A percentile compares a stretch with the other conserved stretches of the same genome.
Conservation (phyloP, 2,888 invertebrate species). For the Drosophila testacea region DNA sequence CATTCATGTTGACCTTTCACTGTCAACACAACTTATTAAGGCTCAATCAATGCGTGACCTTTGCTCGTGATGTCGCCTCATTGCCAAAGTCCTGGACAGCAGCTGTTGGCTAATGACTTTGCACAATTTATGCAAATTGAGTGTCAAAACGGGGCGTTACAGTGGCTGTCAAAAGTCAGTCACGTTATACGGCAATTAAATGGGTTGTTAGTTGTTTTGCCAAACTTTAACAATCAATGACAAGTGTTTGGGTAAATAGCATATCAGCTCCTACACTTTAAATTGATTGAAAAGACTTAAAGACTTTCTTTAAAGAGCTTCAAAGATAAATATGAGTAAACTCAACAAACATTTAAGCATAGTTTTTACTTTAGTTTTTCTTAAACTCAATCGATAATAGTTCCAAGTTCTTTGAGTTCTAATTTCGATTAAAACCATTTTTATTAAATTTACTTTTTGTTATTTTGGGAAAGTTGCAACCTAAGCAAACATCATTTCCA, state of each 20-base stretch:
- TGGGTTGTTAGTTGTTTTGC: slow-evolving; percentile 2
- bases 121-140: slow-evolving; percentile 68
- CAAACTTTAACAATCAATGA: slow-evolving; percentile 1
- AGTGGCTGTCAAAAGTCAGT: slow-evolving; percentile 25
- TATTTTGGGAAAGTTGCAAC: slow-evolving; percentile 29
- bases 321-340: no score
- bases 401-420: background rate
- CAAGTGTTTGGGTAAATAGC: background rate
- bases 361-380: no score
- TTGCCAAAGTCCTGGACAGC: slow-evolving; percentile 30
- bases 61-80: slow-evolving; percentile 5
- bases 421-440: slow-evolving; percentile 1
- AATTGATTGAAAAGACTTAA: background rate
- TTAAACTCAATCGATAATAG: background rate
- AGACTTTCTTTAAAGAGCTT: no score
- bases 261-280: background rate
- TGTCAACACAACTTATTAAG: slow-evolving; percentile 59
- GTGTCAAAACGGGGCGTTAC: slow-evolving; percentile 44
- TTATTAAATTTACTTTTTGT: slow-evolving; percentile 16
- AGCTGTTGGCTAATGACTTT: slow-evolving; percentile 55
- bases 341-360: no score
- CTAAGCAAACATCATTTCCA: slow-evolving; percentile 54
- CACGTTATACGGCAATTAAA: slow-evolving; percentile 50
- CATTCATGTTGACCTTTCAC: slow-evolving; percentile 35
- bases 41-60: slow-evolving; percentile 37